These are phyloP conservation scores for Scophthalmus maximus DNA, from an alignment of 2,113 vertebrate genomes.

Conservation along the genomic window DNA sequence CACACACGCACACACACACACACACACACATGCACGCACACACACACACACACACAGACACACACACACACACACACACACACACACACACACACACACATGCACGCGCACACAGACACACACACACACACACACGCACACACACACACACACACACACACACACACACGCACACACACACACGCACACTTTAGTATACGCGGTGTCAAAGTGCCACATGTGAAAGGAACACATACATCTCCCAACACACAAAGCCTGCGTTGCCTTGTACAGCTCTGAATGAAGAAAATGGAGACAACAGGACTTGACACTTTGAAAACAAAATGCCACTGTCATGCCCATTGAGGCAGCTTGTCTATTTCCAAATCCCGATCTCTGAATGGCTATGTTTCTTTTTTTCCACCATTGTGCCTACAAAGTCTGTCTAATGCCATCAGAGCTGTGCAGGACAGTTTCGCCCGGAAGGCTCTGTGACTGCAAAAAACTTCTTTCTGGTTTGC, in stretches of 20 bases:
- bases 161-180: too few species aligned
- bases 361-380: conserved; percentile 25
- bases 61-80: too few species aligned
- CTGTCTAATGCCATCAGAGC: conserved; percentile 38
- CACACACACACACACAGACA: too few species aligned
- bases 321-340: conserved; percentile 52
- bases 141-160: too few species aligned
- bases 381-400: conserved; percentile 42
- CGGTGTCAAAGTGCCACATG: conserved; percentile 28
- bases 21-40: too few species aligned
- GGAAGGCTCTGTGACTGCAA: neutral
- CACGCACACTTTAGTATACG: too few species aligned
- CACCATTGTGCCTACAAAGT: conserved; percentile 22
- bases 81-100: too few species aligned
- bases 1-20: too few species aligned
- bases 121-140: too few species aligned
- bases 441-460: neutral
- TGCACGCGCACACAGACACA: too few species aligned
- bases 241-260: conserved; percentile 54
- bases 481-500: neutral
- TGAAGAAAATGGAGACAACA: conserved; percentile 69
- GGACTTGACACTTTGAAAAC: conserved; percentile 72
- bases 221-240: conserved; percentile 64
- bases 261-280: conserved; percentile 71
- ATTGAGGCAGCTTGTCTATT: conserved; percentile 63